A percentile compares a stretch with the other conserved stretches of the same genome.
Conservation (phyloP, 2,888 invertebrate genomes). For the Drepanosiphum platanoidis region DNA sequence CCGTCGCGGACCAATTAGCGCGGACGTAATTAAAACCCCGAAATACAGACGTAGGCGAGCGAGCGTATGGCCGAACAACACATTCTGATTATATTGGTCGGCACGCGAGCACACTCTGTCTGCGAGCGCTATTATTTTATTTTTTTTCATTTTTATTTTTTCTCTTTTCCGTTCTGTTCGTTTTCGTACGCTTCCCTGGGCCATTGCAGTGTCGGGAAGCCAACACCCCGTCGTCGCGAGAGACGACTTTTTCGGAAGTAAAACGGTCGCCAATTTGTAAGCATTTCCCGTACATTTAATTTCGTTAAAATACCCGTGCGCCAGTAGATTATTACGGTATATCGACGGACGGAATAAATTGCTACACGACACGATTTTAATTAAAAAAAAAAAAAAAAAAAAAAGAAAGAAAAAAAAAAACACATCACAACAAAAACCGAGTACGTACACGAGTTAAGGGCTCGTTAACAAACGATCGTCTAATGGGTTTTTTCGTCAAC, state of each 20-base stretch:
- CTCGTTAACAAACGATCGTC: conserved; percentile 52
- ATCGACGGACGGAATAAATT: conserved; percentile 21
- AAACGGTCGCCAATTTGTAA: conserved; percentile 33
- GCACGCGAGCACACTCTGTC: background rate
- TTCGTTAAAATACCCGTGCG: conserved; percentile 36
- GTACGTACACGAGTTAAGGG: conserved; percentile 36
- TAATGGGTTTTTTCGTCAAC: conserved; percentile 40
- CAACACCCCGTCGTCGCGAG: background rate
- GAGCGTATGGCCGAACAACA: background rate
- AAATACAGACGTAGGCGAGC: no score
- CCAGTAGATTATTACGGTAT: background rate
- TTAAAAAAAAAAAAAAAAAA: conserved; percentile 32
- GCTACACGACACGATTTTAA: conserved; percentile 51
- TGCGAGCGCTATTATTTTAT: background rate
- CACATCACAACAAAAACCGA: conserved; percentile 1
- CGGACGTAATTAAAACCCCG: conserved; percentile 35
- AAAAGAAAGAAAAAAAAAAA: background rate
- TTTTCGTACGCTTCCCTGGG: background rate
- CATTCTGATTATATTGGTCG: conserved; percentile 41
- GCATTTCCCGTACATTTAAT: conserved; percentile 14
- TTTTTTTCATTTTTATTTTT: no score
- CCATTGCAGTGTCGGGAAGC: background rate
- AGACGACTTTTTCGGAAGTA: background rate
- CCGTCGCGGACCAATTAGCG: conserved; percentile 21
- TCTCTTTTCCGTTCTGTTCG: no score